Evolutionary conservation across 2,888 invertebrate species (phyloP), one percentile per base, ranked within the genome.

Genomic region (Eustalomyia histrio): DNA sequence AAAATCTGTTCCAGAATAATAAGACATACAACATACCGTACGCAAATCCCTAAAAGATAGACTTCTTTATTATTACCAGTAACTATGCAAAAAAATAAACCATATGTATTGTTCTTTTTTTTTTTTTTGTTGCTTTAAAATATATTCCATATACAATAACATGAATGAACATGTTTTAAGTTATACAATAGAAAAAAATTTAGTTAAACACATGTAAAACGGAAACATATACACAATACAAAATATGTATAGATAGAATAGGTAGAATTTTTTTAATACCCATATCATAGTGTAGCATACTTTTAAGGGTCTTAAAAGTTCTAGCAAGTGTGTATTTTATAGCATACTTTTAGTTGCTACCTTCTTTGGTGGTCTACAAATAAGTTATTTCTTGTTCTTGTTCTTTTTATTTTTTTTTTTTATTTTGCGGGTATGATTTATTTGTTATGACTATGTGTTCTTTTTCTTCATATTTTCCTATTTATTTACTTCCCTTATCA

Each of bases 41-140:
- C 12, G 60, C 69, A 72, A 72, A 63, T 72, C 53, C 53, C 55
- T 43, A 58, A 63, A 63, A 76, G 61, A 61, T 68, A 80, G 64
- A 76, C 68, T 73, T 76, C 72, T 73, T 67, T 64, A 61, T 61
- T 61, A 55, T 29, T 8, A 12, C 0, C n/a, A 35, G 33, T 29
- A 76, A 75, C 69, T 71, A 76, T 64, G 39, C 53, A 69, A n/a
- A 39, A 35, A 72, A 73, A 67, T 64, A 73, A 52, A 69, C 47
- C 73, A 67, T 67, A 47, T 47, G n/a, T 47, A 78, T 72, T 78
- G 78, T 76, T 81, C 67, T 68, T 73, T 73, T 71, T 63, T 53
- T 55, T 47, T 29, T 61, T 12, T 18, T 17, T n/a, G 43, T 4
- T 14, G n/a, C 39, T 39, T 14, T 7, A 47, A 47, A 55, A 67